Base-by-base conservation (phyloP, 2,888 invertebrate genomes). In the Phortica magna region DNA sequence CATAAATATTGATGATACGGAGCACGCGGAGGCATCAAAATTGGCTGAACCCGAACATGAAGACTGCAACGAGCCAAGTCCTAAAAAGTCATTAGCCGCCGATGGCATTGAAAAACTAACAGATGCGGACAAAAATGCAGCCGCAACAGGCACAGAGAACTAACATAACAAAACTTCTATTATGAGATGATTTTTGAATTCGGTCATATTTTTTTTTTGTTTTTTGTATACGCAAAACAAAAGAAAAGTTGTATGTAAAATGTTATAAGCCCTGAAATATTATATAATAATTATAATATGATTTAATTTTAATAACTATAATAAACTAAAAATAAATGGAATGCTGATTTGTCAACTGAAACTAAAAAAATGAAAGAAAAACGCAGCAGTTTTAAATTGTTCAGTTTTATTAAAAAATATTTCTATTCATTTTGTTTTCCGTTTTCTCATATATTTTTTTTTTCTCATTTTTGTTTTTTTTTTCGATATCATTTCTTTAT, bases 261-360 rank as follows among this genome's bases (percentile, higher is more conserved):
- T 64, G 61, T 71, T 73, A 71, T 76, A 41, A 78, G 83, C 80
- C 79, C 79, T 82, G 84, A 81, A 83, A 87, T 89, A 87, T 87
- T 84, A 87, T 86, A 86, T 83, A 87, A 81, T 86, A 86, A 83
- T 83, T 89, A 87, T 88, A 85, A 85, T 85, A 88, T 71, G 43
- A 87, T 85, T 89, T 88, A 88, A 83, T 88, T 83, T 88, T 88
- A 88, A 88, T 86, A 83, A 88, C 74, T 79, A 78, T 81, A 88
- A 83, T 83, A 82, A 85, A 82, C 77, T 78, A 67, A 78, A 81
- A 86, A 87, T 87, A 88, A 85, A 88, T 87, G 88, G 80, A 85
- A 81, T 85, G 82, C 85, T 84, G 81, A 83, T 83, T 87, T 85
- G 83, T 84, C 82, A 82, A 82, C 82, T 79, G 78, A 76, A 78